A percentile compares a stretch with the other conserved stretches of the same genome.
Evolutionary conservation across 2,797 vertebrate genomes (phyloP).

Genomic region (Amazona finschi): DNA sequence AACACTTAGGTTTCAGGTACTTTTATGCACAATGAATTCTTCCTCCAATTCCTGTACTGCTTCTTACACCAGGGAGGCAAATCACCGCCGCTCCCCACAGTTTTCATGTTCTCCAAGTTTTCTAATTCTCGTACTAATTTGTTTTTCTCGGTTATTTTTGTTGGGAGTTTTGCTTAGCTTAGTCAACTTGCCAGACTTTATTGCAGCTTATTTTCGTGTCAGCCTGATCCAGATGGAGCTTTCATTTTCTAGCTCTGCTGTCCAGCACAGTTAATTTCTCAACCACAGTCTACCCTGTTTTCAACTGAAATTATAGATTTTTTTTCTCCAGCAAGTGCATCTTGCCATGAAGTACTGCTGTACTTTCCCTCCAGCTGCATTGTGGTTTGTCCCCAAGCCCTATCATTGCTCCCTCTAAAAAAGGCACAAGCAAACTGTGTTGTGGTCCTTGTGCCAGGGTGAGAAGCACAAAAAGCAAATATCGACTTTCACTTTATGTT

Average conservation of each 20-base stretch:
- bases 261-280: constrained; percentile 18
- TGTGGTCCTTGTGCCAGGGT: neutral
- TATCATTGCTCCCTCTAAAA: neutral
- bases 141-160: neutral
- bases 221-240: constrained; percentile 24
- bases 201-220: constrained; percentile 15
- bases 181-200: neutral
- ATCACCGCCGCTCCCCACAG: neutral
- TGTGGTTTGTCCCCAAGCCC: neutral
- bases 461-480: neutral
- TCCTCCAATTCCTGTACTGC: neutral
- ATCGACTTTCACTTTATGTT: neutral
- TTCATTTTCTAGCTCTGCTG: neutral
- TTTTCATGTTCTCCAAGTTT: neutral
- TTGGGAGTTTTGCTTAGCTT: neutral
- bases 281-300: neutral
- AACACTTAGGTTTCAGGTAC: neutral
- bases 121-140: neutral
- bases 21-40: neutral
- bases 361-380: neutral
- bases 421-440: neutral
- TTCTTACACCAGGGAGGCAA: neutral
- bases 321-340: neutral
- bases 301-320: neutral
- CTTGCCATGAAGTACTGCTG: neutral